phyloP scores from a whole-genome alignment of 1,140 invertebrate genomes.

The Melanaphis sacchari region DNA sequence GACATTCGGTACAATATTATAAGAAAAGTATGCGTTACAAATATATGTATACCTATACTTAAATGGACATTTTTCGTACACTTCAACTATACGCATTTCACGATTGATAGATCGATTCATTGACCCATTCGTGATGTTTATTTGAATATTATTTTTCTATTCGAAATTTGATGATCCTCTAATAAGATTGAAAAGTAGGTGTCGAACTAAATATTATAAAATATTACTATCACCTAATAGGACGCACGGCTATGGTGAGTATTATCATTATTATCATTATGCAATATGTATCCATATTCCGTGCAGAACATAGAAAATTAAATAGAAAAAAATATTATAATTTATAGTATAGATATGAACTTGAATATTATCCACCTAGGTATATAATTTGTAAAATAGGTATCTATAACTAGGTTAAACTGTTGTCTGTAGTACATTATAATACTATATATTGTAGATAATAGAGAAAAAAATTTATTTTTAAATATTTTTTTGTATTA shows the following conservation, averaged over 20 bases:
- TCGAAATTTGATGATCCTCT: neutral
- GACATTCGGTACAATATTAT: too few species aligned
- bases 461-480: too few species aligned
- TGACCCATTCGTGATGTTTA: neutral
- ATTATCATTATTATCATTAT: too few species aligned
- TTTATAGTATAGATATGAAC: too few species aligned
- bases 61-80: neutral
- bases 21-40: too few species aligned
- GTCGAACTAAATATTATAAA: neutral
- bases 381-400: too few species aligned
- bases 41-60: neutral
- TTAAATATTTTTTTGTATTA: too few species aligned
- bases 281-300: neutral
- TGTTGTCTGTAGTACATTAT: too few species aligned
- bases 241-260: neutral
- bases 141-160: slow-evolving; percentile 18
- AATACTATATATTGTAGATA: too few species aligned
- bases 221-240: neutral
- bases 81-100: neutral
- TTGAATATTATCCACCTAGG: too few species aligned
- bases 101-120: too few species aligned
- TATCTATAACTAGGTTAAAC: too few species aligned
- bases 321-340: neutral
- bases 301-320: neutral
- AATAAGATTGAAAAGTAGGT: neutral